A percentile compares a stretch with the other conserved stretches of the same genome.
Evolutionary conservation across 1,140 invertebrate genomes (phyloP).

Genomic region (Ruditapes philippinarum): DNA sequence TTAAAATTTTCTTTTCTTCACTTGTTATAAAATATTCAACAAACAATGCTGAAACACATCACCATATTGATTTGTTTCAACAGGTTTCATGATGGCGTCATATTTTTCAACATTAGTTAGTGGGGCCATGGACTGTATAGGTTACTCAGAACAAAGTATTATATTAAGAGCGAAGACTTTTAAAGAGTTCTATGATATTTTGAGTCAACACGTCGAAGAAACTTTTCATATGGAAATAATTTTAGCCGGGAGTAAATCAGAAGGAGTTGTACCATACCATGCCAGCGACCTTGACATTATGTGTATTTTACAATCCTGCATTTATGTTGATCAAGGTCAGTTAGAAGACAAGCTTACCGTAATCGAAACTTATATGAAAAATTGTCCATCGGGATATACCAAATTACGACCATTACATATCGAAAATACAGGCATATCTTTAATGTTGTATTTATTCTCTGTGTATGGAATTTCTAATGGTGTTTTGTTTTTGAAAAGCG

Average conservation of each 20-base stretch:
- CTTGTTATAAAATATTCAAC: no score
- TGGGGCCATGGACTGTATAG: background rate
- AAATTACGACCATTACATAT: background rate
- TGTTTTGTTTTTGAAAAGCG: background rate
- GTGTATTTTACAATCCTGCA: background rate
- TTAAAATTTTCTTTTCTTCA: no score
- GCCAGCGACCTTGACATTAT: background rate
- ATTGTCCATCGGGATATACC: background rate
- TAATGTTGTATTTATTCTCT: background rate
- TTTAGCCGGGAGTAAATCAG: background rate
- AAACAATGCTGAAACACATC: no score
- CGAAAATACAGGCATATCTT: background rate
- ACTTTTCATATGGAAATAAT: background rate
- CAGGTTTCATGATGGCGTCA: background rate
- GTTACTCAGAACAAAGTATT: background rate
- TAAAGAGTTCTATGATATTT: background rate
- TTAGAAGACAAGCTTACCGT: background rate
- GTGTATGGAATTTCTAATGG: background rate
- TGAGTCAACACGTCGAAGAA: background rate
- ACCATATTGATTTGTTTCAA: no score
- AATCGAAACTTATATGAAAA: background rate
- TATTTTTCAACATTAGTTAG: background rate
- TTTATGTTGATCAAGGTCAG: background rate
- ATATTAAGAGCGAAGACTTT: background rate
- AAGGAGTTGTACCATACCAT: background rate